Evolutionary conservation across 35 echinoderm and acorn worm species (phyloP), one percentile per base, ranked within the genome.

Genomic region (Nesometra sesokonis): DNA sequence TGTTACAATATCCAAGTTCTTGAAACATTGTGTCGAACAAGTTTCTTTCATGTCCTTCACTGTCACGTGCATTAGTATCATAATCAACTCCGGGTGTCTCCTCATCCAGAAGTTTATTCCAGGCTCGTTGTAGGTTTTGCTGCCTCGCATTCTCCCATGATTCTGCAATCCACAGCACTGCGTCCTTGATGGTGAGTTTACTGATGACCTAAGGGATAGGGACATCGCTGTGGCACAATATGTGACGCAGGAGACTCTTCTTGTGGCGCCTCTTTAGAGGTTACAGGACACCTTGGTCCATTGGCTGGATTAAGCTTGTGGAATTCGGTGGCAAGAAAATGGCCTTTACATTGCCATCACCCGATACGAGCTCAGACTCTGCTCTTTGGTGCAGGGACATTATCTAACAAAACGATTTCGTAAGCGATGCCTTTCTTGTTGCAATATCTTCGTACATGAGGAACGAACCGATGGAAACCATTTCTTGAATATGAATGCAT

Each of bases 361-460:
- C 46, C 17, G 85, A 77, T n/a, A 37, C 34, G 5, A 87, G 27
- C 7, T 17, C 37, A 11, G 76, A 35, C 0, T 35, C 77, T 23
- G 36, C 34, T 88, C 77, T 33, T 39, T 88, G n/a, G 86, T 30
- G 86, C 86, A 39, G 86, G 86, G 3, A 33, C 33, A 0, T 88
- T 78, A 32, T 88, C 86, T 3, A 88, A 30, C 5, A 80, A 78
- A 0, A 88, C 17, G 7, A 77, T 77, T 40, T 88, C 80, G 77
- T 80, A 35, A 34, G 76, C 17, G 23, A 88, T 77, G 39, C 46
- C 46, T 0, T 27, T 29, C 39, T 78, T 35, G n/a, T 4, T 77
- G 0, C 34, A 88, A 78, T 30, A 36, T 0, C 29, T 35, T 43
- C 78, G 35, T 8, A 88, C 86, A 80, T 29, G 31, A 31, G 86